These are phyloP conservation scores for Caerostris darwini DNA, from an alignment of 1,140 invertebrate genomes.

Conservation along the genomic window DNA sequence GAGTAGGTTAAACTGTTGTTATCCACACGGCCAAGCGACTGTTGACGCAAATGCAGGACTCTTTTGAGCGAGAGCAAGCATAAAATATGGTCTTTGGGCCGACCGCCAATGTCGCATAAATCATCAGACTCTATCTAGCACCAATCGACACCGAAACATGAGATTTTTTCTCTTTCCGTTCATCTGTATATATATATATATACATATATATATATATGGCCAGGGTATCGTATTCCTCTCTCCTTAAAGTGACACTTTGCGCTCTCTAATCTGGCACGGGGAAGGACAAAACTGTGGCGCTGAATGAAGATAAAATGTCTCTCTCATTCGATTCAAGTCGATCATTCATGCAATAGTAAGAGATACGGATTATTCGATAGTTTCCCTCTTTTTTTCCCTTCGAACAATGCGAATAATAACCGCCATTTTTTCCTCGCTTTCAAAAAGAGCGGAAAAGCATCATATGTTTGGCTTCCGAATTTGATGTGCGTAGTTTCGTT, in stretches of 20 bases:
- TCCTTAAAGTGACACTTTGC: constrained; percentile 46
- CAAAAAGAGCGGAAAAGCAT: neutral
- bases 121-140: constrained; percentile 61
- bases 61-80: neutral
- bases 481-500: constrained; percentile 32
- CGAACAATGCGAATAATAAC: constrained; percentile 74
- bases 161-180: constrained; percentile 57
- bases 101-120: constrained; percentile 69
- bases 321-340: constrained; percentile 61
- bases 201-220: neutral
- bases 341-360: constrained; percentile 70
- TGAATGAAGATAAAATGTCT: constrained; percentile 73
- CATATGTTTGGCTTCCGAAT: constrained; percentile 44
- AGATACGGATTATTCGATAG: constrained; percentile 73
- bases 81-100: constrained; percentile 65
- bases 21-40: neutral
- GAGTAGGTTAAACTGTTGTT: neutral
- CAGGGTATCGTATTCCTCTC: constrained; percentile 3
- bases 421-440: constrained; percentile 49
- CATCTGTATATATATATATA: constrained; percentile 8
- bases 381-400: neutral
- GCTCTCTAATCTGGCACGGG: constrained; percentile 54
- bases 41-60: neutral
- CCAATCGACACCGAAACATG: constrained; percentile 69
- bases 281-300: constrained; percentile 44